phyloP scores from a whole-genome alignment of 92 coral and sea anemone genomes.

The Porites divaricata region DNA sequence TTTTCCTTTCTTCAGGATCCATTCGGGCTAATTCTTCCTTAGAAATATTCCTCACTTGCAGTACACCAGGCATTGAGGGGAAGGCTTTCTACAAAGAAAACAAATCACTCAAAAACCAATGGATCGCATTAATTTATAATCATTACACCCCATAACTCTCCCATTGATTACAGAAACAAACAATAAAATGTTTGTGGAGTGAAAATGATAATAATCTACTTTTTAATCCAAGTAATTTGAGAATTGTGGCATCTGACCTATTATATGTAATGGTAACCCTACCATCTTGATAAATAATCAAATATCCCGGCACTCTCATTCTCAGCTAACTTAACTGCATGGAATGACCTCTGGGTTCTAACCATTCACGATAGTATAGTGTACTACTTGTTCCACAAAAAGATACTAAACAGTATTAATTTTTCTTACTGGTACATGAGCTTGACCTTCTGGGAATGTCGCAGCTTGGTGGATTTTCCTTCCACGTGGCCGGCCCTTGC shows the following conservation, averaged over 20 bases:
- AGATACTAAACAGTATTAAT: background rate
- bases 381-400: background rate
- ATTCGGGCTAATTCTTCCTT: conserved; percentile 94
- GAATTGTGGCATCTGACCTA: too few species aligned
- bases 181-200: too few species aligned
- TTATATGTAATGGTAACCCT: too few species aligned
- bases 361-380: background rate
- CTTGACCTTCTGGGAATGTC: conserved; percentile 38
- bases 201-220: too few species aligned
- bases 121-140: too few species aligned
- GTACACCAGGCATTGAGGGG: conserved; percentile 54
- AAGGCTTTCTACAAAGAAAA: conserved; percentile 22
- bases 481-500: conserved; percentile 79
- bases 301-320: too few species aligned
- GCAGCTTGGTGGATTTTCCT: conserved; percentile 51
- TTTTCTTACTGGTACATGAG: conserved; percentile 38
- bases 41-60: conserved; percentile 86
- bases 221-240: too few species aligned
- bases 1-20: conserved; percentile 97
- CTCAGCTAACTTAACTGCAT: too few species aligned
- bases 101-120: background rate
- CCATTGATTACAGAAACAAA: too few species aligned
- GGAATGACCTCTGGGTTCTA: too few species aligned
- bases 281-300: too few species aligned
- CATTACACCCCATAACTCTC: too few species aligned